Evolutionary conservation across 2,888 invertebrate genomes (phyloP).

Genomic region (Tenthredo scrophulariae): DNA sequence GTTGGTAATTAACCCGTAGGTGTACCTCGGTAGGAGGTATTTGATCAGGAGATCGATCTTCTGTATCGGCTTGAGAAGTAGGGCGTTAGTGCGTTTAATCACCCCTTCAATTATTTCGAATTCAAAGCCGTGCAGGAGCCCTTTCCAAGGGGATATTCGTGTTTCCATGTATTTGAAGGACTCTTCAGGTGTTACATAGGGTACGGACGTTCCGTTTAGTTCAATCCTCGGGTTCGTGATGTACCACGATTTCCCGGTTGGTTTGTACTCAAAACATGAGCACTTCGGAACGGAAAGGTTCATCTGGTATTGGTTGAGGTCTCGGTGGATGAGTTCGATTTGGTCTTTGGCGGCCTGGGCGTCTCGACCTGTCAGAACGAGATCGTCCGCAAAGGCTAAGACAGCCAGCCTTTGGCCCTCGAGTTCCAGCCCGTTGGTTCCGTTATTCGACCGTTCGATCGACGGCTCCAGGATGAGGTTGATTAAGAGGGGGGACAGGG

Average conservation of each 20-base stretch:
- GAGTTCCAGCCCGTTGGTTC: constrained; percentile 52
- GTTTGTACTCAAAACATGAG: constrained; percentile 7
- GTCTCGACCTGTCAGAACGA: constrained; percentile 57
- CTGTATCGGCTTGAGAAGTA: constrained; percentile 11
- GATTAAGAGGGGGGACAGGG: constrained; percentile 59
- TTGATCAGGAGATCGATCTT: background rate
- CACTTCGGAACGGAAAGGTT: constrained; percentile 50
- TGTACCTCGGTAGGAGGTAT: background rate
- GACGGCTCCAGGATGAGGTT: constrained; percentile 57
- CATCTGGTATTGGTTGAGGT: constrained; percentile 51
- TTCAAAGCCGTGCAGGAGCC: background rate
- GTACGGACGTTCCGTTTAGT: background rate
- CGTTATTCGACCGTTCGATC: background rate
- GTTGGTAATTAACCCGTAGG: background rate
- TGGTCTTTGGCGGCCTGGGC: constrained; percentile 16
- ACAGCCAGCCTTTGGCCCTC: background rate
- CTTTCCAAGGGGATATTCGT: constrained; percentile 4
- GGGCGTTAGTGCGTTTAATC: background rate
- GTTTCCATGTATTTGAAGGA: background rate
- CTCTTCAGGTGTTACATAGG: background rate
- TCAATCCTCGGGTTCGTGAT: constrained; percentile 30
- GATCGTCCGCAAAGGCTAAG: constrained; percentile 60
- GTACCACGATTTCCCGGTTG: constrained; percentile 50
- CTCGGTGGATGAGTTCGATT: background rate
- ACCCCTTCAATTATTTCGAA: background rate